phyloP scores from a whole-genome alignment of 2,888 invertebrate species.

The Thera britannica region DNA sequence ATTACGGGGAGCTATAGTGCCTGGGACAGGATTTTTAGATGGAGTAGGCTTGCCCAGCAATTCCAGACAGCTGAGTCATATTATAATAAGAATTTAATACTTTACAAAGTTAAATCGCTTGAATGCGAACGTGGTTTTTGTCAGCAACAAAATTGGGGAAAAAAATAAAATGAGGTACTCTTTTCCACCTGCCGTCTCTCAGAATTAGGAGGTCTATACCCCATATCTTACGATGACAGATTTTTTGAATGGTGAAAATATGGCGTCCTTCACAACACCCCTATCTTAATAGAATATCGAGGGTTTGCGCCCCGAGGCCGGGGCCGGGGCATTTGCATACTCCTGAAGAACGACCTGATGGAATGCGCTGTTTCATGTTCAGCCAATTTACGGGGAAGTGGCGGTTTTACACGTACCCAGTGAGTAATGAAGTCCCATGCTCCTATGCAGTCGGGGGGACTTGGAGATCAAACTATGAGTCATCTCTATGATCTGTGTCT shows the following conservation, averaged over 20 bases:
- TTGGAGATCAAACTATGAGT: too few species aligned
- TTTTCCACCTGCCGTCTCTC: constrained; percentile 1
- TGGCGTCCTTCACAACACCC: constrained; percentile 59
- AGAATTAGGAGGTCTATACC: constrained; percentile 15
- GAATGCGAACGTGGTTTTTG: too few species aligned
- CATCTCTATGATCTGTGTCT: too few species aligned
- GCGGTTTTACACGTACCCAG: constrained; percentile 4
- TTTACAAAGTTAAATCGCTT: too few species aligned
- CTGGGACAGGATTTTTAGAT: too few species aligned
- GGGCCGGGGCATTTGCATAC: constrained; percentile 46
- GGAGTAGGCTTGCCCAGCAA: too few species aligned
- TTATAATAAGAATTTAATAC: too few species aligned
- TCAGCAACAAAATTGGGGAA: too few species aligned
- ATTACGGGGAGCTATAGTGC: too few species aligned
- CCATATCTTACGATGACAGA: constrained; percentile 74
- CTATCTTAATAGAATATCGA: constrained; percentile 82
- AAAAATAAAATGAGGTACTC: not conserved
- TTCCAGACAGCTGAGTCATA: too few species aligned
- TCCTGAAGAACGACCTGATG: constrained; percentile 10
- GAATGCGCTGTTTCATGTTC: constrained; percentile 36
- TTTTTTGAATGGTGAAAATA: constrained; percentile 72
- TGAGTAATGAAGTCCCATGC: not conserved
- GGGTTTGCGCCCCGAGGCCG: constrained; percentile 6
- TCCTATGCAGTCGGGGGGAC: not conserved
- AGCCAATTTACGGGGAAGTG: constrained; percentile 33